Evolutionary conservation across 2,888 invertebrate genomes (phyloP), one percentile per base, ranked within the genome.

Genomic region (Syrista parreyssii): DNA sequence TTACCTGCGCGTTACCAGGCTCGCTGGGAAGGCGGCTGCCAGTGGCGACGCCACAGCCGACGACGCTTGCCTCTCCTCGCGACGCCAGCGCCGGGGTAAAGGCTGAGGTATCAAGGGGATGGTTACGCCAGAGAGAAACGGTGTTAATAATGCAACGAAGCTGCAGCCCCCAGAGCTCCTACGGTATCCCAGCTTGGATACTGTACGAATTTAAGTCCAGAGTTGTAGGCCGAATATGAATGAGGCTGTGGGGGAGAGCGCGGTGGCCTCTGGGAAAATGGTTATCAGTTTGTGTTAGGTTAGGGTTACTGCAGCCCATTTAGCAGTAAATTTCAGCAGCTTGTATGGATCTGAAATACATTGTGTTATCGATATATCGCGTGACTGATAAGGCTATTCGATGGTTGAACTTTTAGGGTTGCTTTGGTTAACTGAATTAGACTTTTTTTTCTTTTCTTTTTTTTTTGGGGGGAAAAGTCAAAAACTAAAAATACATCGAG

Each of bases 1-100:
- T 86, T 86, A 86, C 85, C 84, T 86, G 84, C 76, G 79, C 82
- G 84, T 84, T 84, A 82, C 81, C 85, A 82, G 85, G 83, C 78
- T 71, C 34, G 76, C 30, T 69, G 32, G 69, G 12, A 69, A 31
- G 69, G 12, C 69, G 30, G 30, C 69, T 32, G 69, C 32, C 40
- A 40, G 40, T 31, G 68, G 68, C 76, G 68, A 31, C 55, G 40
- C 76, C 73, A 71, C 15, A 71, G 30, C 30, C 30, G 31, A 71
- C 71, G 71, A 71, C 30, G 71, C 71, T 32, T 31, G n/a, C 33
- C 34, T 73, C 30, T 23, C 71, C 40, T 72, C 76, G 76, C 76
- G 76, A 33, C 33, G 15, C 33, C 33, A 33, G 4, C 33, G 33
- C 15, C 15, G 40, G 40, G 40, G 1, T 0, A 6, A 15, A 33